Evolutionary conservation across 2,113 vertebrate species (phyloP).

Genomic region (Sphyrna mokarran): DNA sequence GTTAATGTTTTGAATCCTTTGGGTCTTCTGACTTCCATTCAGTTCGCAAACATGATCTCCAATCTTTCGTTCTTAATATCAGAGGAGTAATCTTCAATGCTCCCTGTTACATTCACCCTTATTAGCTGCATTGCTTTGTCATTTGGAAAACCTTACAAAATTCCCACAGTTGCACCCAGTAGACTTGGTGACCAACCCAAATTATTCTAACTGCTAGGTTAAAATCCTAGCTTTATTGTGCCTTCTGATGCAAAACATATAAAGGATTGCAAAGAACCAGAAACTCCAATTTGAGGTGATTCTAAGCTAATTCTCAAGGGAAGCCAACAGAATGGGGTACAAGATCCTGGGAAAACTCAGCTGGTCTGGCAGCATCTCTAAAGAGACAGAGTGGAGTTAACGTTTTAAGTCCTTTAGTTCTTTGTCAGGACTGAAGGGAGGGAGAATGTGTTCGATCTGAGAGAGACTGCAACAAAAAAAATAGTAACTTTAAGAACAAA

Average conservation of each 20-base stretch:
- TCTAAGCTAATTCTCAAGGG: not conserved
- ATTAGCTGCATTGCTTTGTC: not conserved
- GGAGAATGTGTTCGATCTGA: no score
- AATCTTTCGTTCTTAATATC: not conserved
- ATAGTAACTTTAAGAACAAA: no score
- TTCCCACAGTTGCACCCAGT: not conserved
- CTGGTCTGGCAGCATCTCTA: no score
- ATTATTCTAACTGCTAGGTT: not conserved
- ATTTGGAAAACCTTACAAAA: not conserved
- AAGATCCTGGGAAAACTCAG: no score
- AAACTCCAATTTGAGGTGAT: not conserved
- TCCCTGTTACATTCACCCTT: not conserved
- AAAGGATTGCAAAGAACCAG: not conserved
- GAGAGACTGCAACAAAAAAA: no score
- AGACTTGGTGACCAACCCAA: not conserved
- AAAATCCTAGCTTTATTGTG: not conserved
- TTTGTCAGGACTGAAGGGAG: no score
- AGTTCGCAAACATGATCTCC: no score
- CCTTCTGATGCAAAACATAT: not conserved
- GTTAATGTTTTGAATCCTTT: no score
- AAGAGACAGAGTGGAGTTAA: no score
- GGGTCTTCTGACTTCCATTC: no score
- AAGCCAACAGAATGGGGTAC: not conserved
- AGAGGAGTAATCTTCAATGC: not conserved
- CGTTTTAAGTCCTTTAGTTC: no score